Evolutionary conservation across 2,888 invertebrate species (phyloP).

Genomic region (Athripsodes cinereus): DNA sequence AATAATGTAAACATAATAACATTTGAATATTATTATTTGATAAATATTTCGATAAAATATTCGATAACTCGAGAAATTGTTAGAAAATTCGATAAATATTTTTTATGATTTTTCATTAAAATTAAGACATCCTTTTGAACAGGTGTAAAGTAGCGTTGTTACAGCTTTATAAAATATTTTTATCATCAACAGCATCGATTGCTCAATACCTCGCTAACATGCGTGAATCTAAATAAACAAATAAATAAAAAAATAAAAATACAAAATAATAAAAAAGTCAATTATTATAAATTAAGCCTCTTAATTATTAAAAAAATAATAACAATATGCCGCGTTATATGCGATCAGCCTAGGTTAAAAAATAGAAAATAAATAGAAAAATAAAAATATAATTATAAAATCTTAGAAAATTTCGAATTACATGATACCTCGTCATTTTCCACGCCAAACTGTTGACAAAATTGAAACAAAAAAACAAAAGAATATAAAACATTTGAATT

Average conservation of each 20-base stretch:
- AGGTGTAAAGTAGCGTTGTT: background rate
- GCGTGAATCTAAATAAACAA: conserved; percentile 1
- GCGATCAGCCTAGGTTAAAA: conserved; percentile 6
- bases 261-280: background rate
- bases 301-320: too few species aligned
- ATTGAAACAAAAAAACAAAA: conserved; percentile 33
- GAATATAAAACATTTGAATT: conserved; percentile 19
- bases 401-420: conserved; percentile 26
- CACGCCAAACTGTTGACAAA: conserved; percentile 80
- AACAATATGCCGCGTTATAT: conserved; percentile 7
- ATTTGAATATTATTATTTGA: too few species aligned
- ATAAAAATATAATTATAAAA: background rate
- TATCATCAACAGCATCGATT: background rate
- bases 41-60: too few species aligned
- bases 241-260: background rate
- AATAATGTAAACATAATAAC: too few species aligned
- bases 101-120: too few species aligned
- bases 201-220: background rate
- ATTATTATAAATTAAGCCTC: background rate
- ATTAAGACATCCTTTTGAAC: background rate
- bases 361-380: background rate
- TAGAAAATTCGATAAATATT: too few species aligned
- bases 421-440: conserved; percentile 82
- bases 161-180: background rate
- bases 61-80: too few species aligned